A percentile compares a stretch with the other conserved stretches of the same genome.
Conservation (phyloP, 2,113 vertebrate species). For the Spea multiplicata region DNA sequence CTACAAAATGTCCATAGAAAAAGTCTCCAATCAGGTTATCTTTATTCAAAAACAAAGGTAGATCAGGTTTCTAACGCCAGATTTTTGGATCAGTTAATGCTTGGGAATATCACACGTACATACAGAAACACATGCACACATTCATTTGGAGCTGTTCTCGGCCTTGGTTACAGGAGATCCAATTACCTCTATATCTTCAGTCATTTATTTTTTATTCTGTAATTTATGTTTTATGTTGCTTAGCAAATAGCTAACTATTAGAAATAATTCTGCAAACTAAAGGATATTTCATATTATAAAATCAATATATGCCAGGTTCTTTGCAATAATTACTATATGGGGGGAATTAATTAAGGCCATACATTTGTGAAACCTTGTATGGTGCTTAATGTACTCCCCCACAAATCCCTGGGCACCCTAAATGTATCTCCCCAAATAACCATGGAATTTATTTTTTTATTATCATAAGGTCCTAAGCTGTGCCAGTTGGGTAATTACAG, state of each 20-base stretch:
- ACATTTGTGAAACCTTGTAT: too few relatives aligned
- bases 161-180: slow-evolving; percentile 23
- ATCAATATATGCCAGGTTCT: background rate
- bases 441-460: too few relatives aligned
- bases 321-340: too few relatives aligned
- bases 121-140: slow-evolving; percentile 32
- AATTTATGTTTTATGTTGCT: slow-evolving; percentile 28
- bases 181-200: slow-evolving; percentile 21
- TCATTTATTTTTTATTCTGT: background rate
- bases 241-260: slow-evolving; percentile 6
- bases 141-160: slow-evolving; percentile 31
- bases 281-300: background rate
- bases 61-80: slow-evolving; percentile 61
- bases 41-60: slow-evolving; percentile 49
- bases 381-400: too few relatives aligned
- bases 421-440: too few relatives aligned
- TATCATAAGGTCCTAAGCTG: too few relatives aligned
- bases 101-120: slow-evolving; percentile 43
- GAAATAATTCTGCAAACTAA: background rate
- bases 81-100: slow-evolving; percentile 56
- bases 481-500: too few relatives aligned
- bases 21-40: slow-evolving; percentile 65
- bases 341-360: too few relatives aligned
- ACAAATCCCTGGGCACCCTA: too few relatives aligned
- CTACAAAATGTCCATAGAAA: slow-evolving; percentile 59